Conservation (phyloP, 2,888 invertebrate genomes). For the Arrhopalites spinosus region DNA sequence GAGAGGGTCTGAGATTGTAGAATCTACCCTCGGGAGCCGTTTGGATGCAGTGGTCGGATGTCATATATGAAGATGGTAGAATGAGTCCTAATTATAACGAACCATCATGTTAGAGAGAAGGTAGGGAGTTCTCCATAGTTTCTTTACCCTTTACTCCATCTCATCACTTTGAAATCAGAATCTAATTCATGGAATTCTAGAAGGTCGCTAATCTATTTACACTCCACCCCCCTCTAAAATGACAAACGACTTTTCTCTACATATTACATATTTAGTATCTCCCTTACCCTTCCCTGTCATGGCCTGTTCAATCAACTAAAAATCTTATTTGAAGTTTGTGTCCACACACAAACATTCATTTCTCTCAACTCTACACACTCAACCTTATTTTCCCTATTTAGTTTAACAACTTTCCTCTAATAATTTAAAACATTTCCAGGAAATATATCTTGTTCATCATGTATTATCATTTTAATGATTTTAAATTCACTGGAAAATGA, state of each 20-base stretch:
- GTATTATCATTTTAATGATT: too few relatives aligned
- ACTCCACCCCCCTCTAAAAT: neutral
- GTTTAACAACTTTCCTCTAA: too few relatives aligned
- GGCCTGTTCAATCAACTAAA: neutral
- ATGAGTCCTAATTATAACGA: conserved; percentile 48
- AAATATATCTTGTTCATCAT: too few relatives aligned
- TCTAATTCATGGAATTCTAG: conserved; percentile 6
- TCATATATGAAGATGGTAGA: conserved; percentile 46
- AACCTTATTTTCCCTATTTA: too few relatives aligned
- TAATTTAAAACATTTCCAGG: too few relatives aligned
- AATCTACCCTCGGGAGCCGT: conserved; percentile 45
- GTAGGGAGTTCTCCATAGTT: conserved; percentile 17
- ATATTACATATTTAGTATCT: neutral
- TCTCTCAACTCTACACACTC: too few relatives aligned
- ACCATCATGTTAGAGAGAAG: conserved; percentile 39
- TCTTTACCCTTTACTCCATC: conserved; percentile 3
- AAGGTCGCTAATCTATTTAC: conserved; percentile 25
- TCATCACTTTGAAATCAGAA: conserved; percentile 19
- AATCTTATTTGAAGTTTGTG: neutral
- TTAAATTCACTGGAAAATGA: too few relatives aligned
- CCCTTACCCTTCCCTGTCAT: neutral
- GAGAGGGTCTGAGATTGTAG: conserved; percentile 25
- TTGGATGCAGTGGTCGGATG: conserved; percentile 39
- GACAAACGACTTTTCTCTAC: conserved; percentile 1
- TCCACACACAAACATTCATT: too few relatives aligned